Base-by-base conservation (phyloP, 2,113 vertebrate genomes). In the Protomyctophum bolini region DNA sequence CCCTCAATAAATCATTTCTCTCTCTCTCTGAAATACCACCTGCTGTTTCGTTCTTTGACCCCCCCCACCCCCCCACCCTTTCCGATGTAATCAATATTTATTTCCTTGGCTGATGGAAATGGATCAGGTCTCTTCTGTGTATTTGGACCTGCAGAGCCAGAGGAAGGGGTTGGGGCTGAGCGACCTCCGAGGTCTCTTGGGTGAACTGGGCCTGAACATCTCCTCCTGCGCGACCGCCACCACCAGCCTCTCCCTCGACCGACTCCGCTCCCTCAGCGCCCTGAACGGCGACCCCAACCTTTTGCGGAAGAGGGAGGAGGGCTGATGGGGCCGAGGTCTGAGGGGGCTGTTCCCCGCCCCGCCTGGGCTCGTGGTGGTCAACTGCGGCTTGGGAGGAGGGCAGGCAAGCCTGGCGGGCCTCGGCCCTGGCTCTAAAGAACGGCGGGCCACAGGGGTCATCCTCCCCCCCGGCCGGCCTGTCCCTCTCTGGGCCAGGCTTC, bases 221-320 rank as follows among this genome's bases (percentile, higher is more conserved):
- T 0, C 4, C 45, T 68, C 87, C 78, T 77, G 76, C 82, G 83
- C 84, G 86, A 10, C 28, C 41, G 45, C 57, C 77, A 63, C 57
- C 77, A 63, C 81, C 79, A 70, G 75, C 75, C 92, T 96, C 76
- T 95, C 95, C 87, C 94, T 95, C 83, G 93, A 95, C 86, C 82
- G 89, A 83, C 93, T 94, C 86, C 94, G 94, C 77, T 93, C 93
- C 90, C 94, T 96, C 87, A 94, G 84, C 84, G 89, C 86, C 91
- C 89, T 93, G 91, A 95, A 93, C 0, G 14, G 87, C 12, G 90
- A 90, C 68, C 83, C 75, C 80, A 94, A 86, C 56, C 76, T 90
- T 52, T 80, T 92, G 72, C 89, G 91, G 67, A 80, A 69, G 21
- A 21, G 21, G 21, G 21, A 21, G 79, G 92, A 85, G 55, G 5